phyloP scores from a whole-genome alignment of 2,797 vertebrate genomes.

The Xiphophorus birchmanni region DNA sequence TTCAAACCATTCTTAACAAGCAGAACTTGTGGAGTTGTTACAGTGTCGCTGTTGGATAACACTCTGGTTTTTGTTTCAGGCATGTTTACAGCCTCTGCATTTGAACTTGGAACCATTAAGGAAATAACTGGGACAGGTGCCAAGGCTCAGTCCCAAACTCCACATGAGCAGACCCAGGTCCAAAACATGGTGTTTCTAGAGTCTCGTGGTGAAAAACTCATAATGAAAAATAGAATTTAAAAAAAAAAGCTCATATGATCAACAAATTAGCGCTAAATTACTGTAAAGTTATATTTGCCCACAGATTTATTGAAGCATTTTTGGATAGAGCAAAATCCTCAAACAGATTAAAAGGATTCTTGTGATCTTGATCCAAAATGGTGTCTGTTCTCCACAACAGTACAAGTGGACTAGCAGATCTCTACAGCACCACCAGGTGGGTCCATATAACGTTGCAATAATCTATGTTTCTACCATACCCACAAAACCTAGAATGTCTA shows the following conservation, averaged over 20 bases:
- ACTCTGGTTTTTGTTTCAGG: not conserved
- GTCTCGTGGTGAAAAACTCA: not conserved
- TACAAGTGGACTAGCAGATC: not conserved
- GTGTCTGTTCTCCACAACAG: not conserved
- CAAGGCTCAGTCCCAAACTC: not conserved
- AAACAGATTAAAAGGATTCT: not conserved
- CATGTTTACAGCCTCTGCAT: not conserved
- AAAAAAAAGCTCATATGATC: not conserved
- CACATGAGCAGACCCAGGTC: not conserved
- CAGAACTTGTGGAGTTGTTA: not conserved
- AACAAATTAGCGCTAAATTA: not conserved
- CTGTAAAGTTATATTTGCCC: not conserved
- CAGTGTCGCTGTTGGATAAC: not conserved
- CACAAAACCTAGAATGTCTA: not conserved
- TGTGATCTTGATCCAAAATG: not conserved
- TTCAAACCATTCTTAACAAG: not conserved
- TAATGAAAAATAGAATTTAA: not conserved
- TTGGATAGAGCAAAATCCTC: not conserved
- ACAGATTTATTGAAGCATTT: not conserved
- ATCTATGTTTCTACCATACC: not conserved
- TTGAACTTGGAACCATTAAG: not conserved
- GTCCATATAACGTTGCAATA: not conserved
- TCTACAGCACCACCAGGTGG: not conserved
- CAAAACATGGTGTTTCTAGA: not conserved
- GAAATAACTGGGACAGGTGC: constrained; percentile 1